Percentiles rank a stretch among this genome's conserved stretches.
These are phyloP conservation scores for Panzeria rudis DNA, from an alignment of 2,888 invertebrate genomes.

Conservation along the genomic window DNA sequence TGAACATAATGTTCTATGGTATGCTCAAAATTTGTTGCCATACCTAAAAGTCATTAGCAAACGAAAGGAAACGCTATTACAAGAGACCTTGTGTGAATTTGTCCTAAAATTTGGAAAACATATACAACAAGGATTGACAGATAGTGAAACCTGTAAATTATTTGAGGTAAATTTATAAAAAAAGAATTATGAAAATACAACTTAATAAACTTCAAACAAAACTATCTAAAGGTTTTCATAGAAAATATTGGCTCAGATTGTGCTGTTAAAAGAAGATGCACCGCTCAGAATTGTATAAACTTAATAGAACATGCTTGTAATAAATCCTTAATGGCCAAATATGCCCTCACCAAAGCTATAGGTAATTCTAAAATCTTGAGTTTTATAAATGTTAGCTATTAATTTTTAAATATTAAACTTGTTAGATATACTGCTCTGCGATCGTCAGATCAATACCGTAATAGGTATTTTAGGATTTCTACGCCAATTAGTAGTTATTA, in stretches of 20 bases:
- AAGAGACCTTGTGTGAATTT: conserved; percentile 82
- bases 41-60: conserved; percentile 89
- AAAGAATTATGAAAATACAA: neutral
- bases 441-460: conserved; percentile 84
- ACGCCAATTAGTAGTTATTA: conserved; percentile 86
- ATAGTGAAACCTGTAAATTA: conserved; percentile 82
- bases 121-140: conserved; percentile 82
- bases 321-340: conserved; percentile 85
- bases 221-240: conserved; percentile 79
- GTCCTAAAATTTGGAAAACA: conserved; percentile 81
- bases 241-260: conserved; percentile 85
- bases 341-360: conserved; percentile 81
- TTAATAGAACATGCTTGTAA: conserved; percentile 92
- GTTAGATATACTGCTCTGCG: conserved; percentile 80
- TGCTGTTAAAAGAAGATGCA: conserved; percentile 91
- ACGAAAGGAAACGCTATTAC: conserved; percentile 86
- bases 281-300: conserved; percentile 91
- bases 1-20: conserved; percentile 91
- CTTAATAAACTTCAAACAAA: neutral
- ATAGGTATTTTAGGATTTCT: conserved; percentile 88
- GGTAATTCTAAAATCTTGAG: conserved; percentile 76
- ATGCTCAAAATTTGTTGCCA: conserved; percentile 90
- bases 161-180: conserved; percentile 79
- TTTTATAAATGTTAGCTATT: neutral
- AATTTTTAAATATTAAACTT: neutral